Evolutionary conservation across 2,888 invertebrate species (phyloP).

Genomic region (Bellardia pandia): DNA sequence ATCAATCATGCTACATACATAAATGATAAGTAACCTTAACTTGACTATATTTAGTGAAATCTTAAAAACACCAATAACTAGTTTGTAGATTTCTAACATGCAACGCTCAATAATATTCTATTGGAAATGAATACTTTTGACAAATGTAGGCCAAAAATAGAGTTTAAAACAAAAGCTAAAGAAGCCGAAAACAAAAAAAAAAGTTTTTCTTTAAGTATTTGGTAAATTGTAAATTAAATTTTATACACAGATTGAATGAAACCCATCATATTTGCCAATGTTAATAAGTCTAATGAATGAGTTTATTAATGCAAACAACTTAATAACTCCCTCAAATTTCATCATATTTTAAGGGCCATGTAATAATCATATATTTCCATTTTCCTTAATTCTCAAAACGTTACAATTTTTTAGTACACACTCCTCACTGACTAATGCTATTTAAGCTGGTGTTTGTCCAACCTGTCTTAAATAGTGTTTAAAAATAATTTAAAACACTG

Average conservation of each 20-base stretch:
- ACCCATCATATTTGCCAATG: too few species aligned
- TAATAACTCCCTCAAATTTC: too few species aligned
- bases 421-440: too few species aligned
- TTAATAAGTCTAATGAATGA: too few species aligned
- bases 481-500: slow-evolving; percentile 1
- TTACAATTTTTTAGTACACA: too few species aligned
- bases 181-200: neutral
- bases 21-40: slow-evolving; percentile 56
- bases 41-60: slow-evolving; percentile 49
- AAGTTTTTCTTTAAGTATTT: too few species aligned
- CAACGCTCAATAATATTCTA: neutral
- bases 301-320: too few species aligned
- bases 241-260: too few species aligned
- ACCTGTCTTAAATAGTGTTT: neutral
- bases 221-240: too few species aligned
- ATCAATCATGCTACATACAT: slow-evolving; percentile 23
- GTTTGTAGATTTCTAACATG: neutral
- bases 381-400: too few species aligned
- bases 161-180: neutral
- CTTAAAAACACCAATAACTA: neutral
- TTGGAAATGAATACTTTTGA: slow-evolving; percentile 19
- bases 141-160: slow-evolving; percentile 37
- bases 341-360: too few species aligned
- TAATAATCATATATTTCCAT: too few species aligned
- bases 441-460: neutral